Evolutionary conservation across 2,797 vertebrate genomes (phyloP).

Genomic region (Crax fasciolata): DNA sequence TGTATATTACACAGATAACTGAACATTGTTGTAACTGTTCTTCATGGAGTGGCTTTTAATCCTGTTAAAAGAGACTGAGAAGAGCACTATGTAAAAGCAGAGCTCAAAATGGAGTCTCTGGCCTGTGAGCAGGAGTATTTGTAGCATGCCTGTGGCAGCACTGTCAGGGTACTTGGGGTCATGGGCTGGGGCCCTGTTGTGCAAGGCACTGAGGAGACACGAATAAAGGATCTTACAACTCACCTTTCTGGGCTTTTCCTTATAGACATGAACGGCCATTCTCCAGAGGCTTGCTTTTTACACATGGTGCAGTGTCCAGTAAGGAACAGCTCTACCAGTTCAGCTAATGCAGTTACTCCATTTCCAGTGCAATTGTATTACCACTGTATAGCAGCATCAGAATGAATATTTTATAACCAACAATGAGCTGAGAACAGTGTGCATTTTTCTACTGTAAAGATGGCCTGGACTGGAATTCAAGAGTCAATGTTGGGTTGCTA

Average conservation of each 20-base stretch:
- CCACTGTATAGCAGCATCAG: background rate
- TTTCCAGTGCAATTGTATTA: slow-evolving; percentile 58
- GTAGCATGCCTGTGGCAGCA: background rate
- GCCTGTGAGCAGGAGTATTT: background rate
- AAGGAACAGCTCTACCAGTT: background rate
- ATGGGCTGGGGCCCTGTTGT: background rate
- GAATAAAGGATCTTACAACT: background rate
- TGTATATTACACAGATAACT: background rate
- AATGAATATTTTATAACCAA: background rate
- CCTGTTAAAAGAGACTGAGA: accelerated
- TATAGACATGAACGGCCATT: accelerated
- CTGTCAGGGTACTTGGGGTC: background rate
- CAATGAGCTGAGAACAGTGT: background rate
- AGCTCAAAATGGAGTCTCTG: background rate
- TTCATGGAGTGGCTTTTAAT: background rate
- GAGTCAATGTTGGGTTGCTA: background rate
- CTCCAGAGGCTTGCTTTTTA: background rate
- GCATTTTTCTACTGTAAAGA: background rate
- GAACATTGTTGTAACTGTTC: background rate
- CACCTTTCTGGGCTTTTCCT: background rate
- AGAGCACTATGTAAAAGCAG: background rate
- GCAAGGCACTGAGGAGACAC: background rate
- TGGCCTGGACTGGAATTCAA: background rate
- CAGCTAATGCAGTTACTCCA: slow-evolving; percentile 40
- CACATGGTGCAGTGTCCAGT: background rate